phyloP scores from a whole-genome alignment of 1,140 invertebrate species.

The Ceratosolen solmsi region DNA sequence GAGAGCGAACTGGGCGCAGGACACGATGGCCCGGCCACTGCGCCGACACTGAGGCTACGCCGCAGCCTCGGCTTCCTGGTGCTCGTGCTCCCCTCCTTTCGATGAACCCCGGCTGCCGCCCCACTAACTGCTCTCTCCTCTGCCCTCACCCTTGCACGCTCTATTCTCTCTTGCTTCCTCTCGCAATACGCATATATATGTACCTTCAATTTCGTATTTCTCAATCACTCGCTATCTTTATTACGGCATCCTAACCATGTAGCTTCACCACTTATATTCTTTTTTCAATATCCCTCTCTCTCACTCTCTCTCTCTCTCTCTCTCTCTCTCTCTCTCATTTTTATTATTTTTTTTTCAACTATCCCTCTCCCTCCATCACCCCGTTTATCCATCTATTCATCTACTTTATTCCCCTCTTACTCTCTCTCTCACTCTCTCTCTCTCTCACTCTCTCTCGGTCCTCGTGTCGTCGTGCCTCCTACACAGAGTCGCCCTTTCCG shows the following conservation, averaged over 20 bases:
- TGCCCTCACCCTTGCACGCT: not conserved
- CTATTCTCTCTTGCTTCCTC: not conserved
- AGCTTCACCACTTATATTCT: not conserved
- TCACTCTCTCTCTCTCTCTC: constrained; percentile 19
- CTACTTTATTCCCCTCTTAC: not conserved
- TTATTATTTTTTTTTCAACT: too few species aligned
- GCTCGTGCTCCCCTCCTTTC: constrained; percentile 52
- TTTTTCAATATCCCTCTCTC: not conserved
- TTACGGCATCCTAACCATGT: constrained; percentile 18
- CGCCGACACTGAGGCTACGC: constrained; percentile 73
- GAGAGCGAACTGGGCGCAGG: constrained; percentile 56
- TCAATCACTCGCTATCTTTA: constrained; percentile 43
- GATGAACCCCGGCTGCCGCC: constrained; percentile 47
- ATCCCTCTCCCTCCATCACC: not conserved
- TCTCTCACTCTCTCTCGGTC: not conserved
- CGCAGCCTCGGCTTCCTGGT: constrained; percentile 72
- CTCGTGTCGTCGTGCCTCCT: not conserved
- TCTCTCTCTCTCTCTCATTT: too few species aligned
- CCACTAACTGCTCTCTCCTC: constrained; percentile 1
- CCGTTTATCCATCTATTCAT: not conserved
- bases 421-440: not conserved
- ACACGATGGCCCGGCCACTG: constrained; percentile 73
- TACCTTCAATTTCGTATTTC: constrained; percentile 2
- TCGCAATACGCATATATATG: not conserved
- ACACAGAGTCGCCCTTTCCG: not conserved